Evolutionary conservation across 1,140 invertebrate species (phyloP), one percentile per base, ranked within the genome.

Genomic region (Tetragonula clypearis): DNA sequence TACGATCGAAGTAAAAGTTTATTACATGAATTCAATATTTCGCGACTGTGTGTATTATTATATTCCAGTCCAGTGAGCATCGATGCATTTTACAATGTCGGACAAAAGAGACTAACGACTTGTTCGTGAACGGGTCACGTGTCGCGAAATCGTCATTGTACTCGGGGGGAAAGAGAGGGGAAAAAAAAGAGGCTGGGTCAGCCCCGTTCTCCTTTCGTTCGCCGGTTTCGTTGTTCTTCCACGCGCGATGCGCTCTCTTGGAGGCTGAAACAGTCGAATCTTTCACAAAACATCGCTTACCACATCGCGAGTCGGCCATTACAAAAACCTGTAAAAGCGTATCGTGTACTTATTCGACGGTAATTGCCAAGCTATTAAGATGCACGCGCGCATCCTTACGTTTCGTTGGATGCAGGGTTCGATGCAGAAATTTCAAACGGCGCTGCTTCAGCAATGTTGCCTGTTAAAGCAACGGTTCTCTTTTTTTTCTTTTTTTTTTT

Each of bases 281-380:
- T 66, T 53, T 74, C 60, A 49, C 21, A 66, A 65, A 41, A 65
- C 21, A n/a, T n/a, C 9, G 58, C 58, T 62, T 49, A 53, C 55
- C 30, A 58, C 53, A 75, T 72, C 69, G 9, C 15, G n/a, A 17
- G 26, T 23, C 23, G 21, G 49, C 6, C 35, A n/a, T 84, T 79
- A 56, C 49, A 30, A 49, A 62, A 56, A 35, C 53, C 68, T 58
- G 77, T 65, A 84, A 84, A 72, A 84, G 77, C 77, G 82, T 84
- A 60, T 62, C 82, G 41, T n/a, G 17, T 53, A 53, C 8, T 23
- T 58, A 62, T 15, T 30, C 23, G 23, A 35, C 23, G 19, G 23
- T 78, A 83, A 83, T 84, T 60, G 26, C 6, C 14, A 2, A 19
- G 17, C 74, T 4, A 83, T 83, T 72, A 69, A 60, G 74, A 82